Percentiles rank a stretch among this genome's conserved stretches.
phyloP scores from a whole-genome alignment of 2,113 vertebrate species.

The Hoplias malabaricus region DNA sequence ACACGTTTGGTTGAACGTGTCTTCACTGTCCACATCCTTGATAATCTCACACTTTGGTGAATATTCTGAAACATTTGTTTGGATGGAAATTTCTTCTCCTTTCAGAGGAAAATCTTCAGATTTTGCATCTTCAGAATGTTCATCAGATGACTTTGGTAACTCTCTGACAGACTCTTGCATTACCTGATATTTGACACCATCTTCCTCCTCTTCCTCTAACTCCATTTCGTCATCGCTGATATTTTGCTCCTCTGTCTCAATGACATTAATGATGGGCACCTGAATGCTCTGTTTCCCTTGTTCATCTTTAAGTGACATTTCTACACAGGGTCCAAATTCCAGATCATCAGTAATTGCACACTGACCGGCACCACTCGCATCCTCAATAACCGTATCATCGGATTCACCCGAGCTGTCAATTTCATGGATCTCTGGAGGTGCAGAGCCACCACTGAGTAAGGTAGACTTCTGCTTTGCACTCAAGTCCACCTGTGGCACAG shows the following conservation, averaged over 20 bases:
- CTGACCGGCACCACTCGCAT: constrained; percentile 50
- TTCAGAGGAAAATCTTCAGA: constrained; percentile 48
- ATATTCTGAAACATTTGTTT: constrained; percentile 63
- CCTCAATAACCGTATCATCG: constrained; percentile 87
- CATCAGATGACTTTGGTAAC: constrained; percentile 15
- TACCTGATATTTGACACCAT: constrained; percentile 58
- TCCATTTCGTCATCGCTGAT: constrained; percentile 71
- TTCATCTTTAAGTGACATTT: constrained; percentile 49
- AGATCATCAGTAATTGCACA: constrained; percentile 6
- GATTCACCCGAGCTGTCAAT: constrained; percentile 86
- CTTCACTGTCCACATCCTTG: constrained; percentile 34
- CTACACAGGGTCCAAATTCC: constrained; percentile 27
- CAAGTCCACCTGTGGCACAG: constrained; percentile 24
- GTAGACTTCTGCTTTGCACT: constrained; percentile 42
- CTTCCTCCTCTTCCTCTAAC: constrained; percentile 52
- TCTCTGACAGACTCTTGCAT: constrained; percentile 54
- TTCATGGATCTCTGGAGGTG: constrained; percentile 68
- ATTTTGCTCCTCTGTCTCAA: constrained; percentile 75
- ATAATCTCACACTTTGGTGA: constrained; percentile 55
- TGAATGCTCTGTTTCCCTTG: constrained; percentile 64
- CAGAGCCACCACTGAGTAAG: constrained; percentile 53
- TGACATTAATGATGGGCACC: constrained; percentile 79
- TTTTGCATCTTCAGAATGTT: constrained; percentile 38
- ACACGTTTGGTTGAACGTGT: background rate
- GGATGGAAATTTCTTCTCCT: constrained; percentile 64